Evolutionary conservation across 2,113 vertebrate species (phyloP).

Genomic region (Urocolius indicus): DNA sequence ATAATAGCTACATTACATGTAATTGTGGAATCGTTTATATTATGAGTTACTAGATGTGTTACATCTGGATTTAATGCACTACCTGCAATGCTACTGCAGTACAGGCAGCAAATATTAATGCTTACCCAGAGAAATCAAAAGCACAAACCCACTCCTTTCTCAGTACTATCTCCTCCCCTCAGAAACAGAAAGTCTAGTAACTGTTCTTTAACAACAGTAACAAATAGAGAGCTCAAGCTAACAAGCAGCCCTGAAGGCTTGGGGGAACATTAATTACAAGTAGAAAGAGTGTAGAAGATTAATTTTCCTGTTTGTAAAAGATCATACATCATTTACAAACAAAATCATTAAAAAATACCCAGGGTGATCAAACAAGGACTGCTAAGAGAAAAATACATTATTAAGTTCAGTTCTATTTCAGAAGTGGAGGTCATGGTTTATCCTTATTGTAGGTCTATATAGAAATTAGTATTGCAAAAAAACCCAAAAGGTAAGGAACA

Average conservation of each 20-base stretch:
- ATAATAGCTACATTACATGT: neutral
- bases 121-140: neutral
- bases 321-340: neutral
- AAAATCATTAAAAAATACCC: neutral
- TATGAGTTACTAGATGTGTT: neutral
- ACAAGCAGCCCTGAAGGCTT: neutral
- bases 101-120: neutral
- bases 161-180: neutral
- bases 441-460: neutral
- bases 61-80: slow-evolving; percentile 4
- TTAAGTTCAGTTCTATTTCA: neutral
- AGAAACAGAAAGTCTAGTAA: neutral
- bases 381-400: neutral
- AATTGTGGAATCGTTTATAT: neutral
- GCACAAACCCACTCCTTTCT: neutral
- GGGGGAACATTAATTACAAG: neutral
- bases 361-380: neutral
- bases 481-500: neutral
- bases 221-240: neutral
- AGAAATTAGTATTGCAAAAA: neutral
- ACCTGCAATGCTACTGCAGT: neutral
- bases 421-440: neutral
- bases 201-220: neutral
- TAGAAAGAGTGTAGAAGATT: neutral
- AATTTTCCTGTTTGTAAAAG: neutral